Percentiles rank a stretch among this genome's conserved stretches.
Evolutionary conservation across 2,797 vertebrate genomes (phyloP).

Genomic region (Rhadinocentrus ornatus): DNA sequence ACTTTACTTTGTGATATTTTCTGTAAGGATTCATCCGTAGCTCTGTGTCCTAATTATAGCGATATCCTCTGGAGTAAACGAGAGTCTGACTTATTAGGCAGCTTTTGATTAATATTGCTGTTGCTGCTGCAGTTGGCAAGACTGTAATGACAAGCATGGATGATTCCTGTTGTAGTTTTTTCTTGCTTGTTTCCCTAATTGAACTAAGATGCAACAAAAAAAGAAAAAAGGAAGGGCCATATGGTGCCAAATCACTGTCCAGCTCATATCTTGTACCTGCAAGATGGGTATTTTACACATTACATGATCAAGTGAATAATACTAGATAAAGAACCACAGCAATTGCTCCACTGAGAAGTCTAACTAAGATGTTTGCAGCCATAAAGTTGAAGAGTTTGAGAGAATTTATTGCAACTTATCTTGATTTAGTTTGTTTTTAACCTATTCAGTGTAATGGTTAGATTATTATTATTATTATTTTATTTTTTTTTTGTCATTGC

Average conservation of each 20-base stretch:
- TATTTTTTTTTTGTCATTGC: neutral
- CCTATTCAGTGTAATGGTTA: neutral
- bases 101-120: constrained; percentile 44
- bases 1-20: constrained; percentile 4
- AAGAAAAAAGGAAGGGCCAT: neutral
- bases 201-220: constrained; percentile 6
- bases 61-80: constrained; percentile 26
- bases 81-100: constrained; percentile 30
- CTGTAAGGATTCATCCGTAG: constrained; percentile 14
- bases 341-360: too few relatives aligned
- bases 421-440: too few relatives aligned
- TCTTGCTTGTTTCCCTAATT: constrained; percentile 42
- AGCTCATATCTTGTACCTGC: constrained; percentile 27
- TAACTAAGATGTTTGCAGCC: too few relatives aligned
- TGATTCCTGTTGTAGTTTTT: constrained; percentile 26
- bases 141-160: constrained; percentile 29
- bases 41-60: constrained; percentile 42
- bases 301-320: too few relatives aligned
- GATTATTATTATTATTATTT: too few relatives aligned
- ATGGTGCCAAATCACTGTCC: constrained; percentile 14
- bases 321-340: too few relatives aligned
- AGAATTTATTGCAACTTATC: too few relatives aligned
- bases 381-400: too few relatives aligned
- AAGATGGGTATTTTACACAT: neutral
- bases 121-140: constrained; percentile 8